Evolutionary conservation across 1,140 invertebrate species (phyloP), one percentile per base, ranked within the genome.

Genomic region (Diorhabda elongata): DNA sequence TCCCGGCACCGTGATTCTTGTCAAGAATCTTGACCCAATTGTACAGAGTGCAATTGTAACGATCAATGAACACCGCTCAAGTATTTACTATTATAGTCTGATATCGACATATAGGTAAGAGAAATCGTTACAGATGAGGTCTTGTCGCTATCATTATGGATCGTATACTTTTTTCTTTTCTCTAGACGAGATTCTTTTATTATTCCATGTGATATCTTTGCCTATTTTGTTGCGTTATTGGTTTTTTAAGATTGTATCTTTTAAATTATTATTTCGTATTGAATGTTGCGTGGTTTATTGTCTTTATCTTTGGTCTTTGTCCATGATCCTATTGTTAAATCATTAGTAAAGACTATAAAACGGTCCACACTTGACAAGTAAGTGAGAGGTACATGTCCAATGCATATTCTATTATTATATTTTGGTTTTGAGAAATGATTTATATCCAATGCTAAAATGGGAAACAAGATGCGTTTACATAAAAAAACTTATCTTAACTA

Each of bases 111-210:
- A 65, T 62, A 62, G 61, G 61, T 65, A 65, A 65, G 64, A 65
- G 64, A 65, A 65, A 65, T 65, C 64, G 64, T 65, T 65, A 65
- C 47, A 58, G 64, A 65, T 65, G 64, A 65, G 64, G 64, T 65
- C 59, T 61, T 8, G 41, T 42, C 42, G 52, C 64, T 65, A 65
- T 65, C 64, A 65, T 58, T 65, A 57, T 65, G 41, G 47, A 65
- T 65, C 64, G 47, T 57, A 47, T 58, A 65, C 64, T 47, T 57
- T 65, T 65, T 65, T 62, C 61, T 62, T 43, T 11, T 44, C 61
- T 44, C 42, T 44, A 42, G 8, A 42, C 43, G 61, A 44, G 61
- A 62, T 62, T 62, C 42, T 62, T 62, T 62, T 62, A 62, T 62
- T 47, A 62, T 62, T 62, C 44, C 42, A 62, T 44, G 58, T 62